Conservation (phyloP, 2,888 invertebrate genomes). For the Mythimna lalbum region DNA sequence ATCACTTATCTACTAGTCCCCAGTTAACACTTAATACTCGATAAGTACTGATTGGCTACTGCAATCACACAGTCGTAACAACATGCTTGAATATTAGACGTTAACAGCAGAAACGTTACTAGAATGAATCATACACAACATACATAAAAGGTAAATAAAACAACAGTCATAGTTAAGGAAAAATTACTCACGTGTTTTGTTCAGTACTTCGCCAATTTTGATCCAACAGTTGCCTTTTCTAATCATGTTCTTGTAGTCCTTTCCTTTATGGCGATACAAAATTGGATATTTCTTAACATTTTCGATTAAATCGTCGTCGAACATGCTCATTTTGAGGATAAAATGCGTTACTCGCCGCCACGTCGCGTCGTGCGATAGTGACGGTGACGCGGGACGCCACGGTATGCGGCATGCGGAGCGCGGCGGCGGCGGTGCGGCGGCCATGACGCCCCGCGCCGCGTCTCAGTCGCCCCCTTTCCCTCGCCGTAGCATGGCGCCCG, state of each 20-base stretch:
- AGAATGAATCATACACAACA: constrained; percentile 9
- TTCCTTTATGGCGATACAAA: constrained; percentile 42
- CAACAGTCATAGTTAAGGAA: not conserved
- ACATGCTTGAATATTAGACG: not conserved
- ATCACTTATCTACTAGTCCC: not conserved
- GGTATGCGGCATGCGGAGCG: constrained; percentile 52
- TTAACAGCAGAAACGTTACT: not conserved
- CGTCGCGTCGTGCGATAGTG: constrained; percentile 31
- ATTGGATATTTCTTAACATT: constrained; percentile 51
- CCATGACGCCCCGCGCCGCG: constrained; percentile 29
- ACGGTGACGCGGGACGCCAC: constrained; percentile 49
- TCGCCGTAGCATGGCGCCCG: constrained; percentile 12
- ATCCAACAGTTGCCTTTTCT: constrained; percentile 48
- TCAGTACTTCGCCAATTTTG: constrained; percentile 31
- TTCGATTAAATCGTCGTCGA: constrained; percentile 49
- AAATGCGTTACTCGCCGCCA: constrained; percentile 20
- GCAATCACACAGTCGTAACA: constrained; percentile 8
- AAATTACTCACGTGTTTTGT: constrained; percentile 47
- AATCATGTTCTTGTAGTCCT: constrained; percentile 37
- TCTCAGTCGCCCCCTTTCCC: constrained; percentile 11
- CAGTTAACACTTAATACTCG: not conserved
- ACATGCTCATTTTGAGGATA: constrained; percentile 31
- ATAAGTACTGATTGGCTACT: not conserved
- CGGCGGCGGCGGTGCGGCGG: constrained; percentile 34
- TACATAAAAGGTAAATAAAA: not conserved